These are phyloP conservation scores for Halesus radiatus DNA, from an alignment of 1,140 invertebrate genomes.

Conservation along the genomic window DNA sequence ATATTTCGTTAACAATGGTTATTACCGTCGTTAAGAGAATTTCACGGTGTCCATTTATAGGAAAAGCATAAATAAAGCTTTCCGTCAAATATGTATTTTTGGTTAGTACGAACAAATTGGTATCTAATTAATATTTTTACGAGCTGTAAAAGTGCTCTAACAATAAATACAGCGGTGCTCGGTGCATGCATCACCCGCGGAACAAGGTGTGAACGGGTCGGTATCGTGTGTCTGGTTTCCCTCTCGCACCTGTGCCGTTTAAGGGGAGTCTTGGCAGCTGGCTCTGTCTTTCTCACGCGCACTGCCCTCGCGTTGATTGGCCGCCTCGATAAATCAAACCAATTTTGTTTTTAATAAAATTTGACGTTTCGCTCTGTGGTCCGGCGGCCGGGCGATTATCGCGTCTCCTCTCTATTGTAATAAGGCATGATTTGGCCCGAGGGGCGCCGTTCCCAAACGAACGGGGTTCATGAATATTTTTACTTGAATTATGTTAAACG, in stretches of 20 bases:
- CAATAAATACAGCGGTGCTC: conserved; percentile 27
- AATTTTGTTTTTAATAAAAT: conserved; percentile 58
- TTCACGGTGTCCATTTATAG: background rate
- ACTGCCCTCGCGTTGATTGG: conserved; percentile 54
- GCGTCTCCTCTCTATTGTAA: conserved; percentile 41
- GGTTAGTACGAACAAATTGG: conserved; percentile 27
- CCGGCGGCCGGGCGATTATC: conserved; percentile 40
- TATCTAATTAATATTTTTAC: conserved; percentile 42
- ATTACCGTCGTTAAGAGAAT: no score
- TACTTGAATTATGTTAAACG: conserved; percentile 52
- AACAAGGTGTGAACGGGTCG: conserved; percentile 53
- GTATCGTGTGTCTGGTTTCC: conserved; percentile 19
- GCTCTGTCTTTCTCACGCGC: conserved; percentile 29
- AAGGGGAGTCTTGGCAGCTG: conserved; percentile 5
- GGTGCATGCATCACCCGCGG: conserved; percentile 38
- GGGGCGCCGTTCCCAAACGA: conserved; percentile 29
- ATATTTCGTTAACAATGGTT: no score
- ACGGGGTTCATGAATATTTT: conserved; percentile 48
- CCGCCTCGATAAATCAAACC: conserved; percentile 58
- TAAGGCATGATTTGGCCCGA: conserved; percentile 36
- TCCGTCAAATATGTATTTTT: conserved; percentile 13
- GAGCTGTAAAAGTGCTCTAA: conserved; percentile 37
- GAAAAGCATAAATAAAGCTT: conserved; percentile 1
- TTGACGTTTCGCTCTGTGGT: conserved; percentile 50
- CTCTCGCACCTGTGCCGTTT: conserved; percentile 2